Evolutionary conservation across 2,888 invertebrate species (phyloP).

Genomic region (Tribolium freemani): DNA sequence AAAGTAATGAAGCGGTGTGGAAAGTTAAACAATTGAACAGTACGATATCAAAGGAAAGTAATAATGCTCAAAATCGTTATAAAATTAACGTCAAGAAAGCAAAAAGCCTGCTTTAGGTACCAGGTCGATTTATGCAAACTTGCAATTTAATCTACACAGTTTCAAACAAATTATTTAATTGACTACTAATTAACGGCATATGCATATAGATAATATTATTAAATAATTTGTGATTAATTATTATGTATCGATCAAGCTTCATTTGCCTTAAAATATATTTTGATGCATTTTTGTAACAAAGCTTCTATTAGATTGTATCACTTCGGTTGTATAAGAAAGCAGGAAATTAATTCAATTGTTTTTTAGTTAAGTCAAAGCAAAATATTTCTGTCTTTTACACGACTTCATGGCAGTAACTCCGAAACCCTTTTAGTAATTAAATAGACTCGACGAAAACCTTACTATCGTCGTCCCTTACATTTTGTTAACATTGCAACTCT

Average conservation of each 20-base stretch:
- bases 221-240: background rate
- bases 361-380: conserved; percentile 25
- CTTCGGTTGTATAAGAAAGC: background rate
- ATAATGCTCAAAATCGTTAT: conserved; percentile 30
- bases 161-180: conserved; percentile 6
- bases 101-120: conserved; percentile 8
- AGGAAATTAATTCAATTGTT: conserved; percentile 31
- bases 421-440: conserved; percentile 36
- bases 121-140: conserved; percentile 29
- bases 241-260: too few species aligned
- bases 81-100: conserved; percentile 23
- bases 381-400: conserved; percentile 22
- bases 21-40: conserved; percentile 33
- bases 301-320: background rate
- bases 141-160: conserved; percentile 20
- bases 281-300: conserved; percentile 1
- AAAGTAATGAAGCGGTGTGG: conserved; percentile 29
- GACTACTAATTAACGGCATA: conserved; percentile 9
- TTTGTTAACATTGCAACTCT: conserved; percentile 14
- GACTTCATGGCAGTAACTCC: conserved; percentile 15
- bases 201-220: background rate
- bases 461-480: conserved; percentile 18
- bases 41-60: conserved; percentile 28
- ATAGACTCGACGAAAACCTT: conserved; percentile 29
- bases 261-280: background rate